These are phyloP conservation scores for Drosophila ohnishii DNA, from an alignment of 1,140 invertebrate genomes.

Conservation along the genomic window DNA sequence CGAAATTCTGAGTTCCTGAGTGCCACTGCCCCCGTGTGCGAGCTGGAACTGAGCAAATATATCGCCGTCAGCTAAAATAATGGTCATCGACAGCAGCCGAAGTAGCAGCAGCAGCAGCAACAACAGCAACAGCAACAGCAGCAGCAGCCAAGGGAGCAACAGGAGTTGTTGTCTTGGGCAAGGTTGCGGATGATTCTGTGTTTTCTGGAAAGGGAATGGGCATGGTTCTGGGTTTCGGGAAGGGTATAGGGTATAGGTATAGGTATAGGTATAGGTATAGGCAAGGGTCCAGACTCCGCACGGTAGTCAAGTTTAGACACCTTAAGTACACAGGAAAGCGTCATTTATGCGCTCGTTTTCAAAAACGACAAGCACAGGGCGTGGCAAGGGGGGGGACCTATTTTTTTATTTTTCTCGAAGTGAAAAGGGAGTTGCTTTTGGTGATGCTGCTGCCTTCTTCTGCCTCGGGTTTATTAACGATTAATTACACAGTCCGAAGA, in stretches of 20 bases:
- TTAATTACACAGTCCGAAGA: constrained; percentile 65
- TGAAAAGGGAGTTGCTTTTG: not conserved
- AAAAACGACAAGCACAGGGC: constrained; percentile 71
- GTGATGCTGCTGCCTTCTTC: constrained; percentile 12
- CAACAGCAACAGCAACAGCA: constrained; percentile 1
- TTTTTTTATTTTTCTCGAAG: not conserved
- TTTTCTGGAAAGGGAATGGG: constrained; percentile 19
- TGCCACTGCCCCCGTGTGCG: constrained; percentile 41
- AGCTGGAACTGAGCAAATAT: constrained; percentile 55
- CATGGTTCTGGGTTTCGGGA: constrained; percentile 16
- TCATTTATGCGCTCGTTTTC: constrained; percentile 77
- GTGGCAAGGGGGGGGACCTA: constrained; percentile 40
- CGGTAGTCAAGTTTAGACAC: constrained; percentile 80
- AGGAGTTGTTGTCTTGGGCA: constrained; percentile 63
- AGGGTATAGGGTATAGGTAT: constrained; percentile 6
- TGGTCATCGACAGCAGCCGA: constrained; percentile 69
- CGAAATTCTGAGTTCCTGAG: constrained; percentile 36
- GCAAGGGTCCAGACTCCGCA: constrained; percentile 28
- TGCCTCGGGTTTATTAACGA: constrained; percentile 37
- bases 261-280: constrained; percentile 2
- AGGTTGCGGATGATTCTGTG: constrained; percentile 66
- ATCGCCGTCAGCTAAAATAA: constrained; percentile 73
- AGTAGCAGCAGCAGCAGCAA: constrained; percentile 9
- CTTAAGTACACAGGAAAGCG: constrained; percentile 80
- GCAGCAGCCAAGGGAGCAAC: constrained; percentile 1